Evolutionary conservation across 2,113 vertebrate species (phyloP).

Genomic region (Barnardius zonarius): DNA sequence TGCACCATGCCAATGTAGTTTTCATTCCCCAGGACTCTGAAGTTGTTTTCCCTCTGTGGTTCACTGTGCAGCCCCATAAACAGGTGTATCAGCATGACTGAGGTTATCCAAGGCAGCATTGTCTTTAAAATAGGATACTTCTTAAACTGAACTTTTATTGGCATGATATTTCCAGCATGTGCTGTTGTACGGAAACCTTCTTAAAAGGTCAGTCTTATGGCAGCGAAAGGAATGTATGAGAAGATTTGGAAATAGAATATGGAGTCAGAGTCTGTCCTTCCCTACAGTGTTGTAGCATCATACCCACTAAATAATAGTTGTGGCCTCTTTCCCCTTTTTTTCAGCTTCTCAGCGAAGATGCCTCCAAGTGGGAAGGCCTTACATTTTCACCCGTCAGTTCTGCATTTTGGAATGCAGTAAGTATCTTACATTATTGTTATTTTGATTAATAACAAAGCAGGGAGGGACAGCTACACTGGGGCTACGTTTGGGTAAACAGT

Average conservation of each 20-base stretch:
- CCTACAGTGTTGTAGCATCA: background rate
- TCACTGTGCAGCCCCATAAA: background rate
- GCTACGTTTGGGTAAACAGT: background rate
- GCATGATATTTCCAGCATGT: background rate
- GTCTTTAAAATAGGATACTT: background rate
- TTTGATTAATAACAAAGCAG: background rate
- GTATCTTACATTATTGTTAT: slow-evolving; percentile 60
- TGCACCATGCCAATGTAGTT: accelerated
- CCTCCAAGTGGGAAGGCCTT: slow-evolving; percentile 81
- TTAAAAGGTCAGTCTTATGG: background rate
- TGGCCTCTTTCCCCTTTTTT: slow-evolving; percentile 5
- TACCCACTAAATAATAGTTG: background rate
- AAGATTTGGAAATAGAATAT: background rate
- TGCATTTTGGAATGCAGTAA: slow-evolving; percentile 96
- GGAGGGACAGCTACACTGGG: background rate
- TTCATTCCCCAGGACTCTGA: background rate
- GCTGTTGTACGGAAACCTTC: background rate
- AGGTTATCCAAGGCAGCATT: background rate
- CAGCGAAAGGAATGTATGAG: background rate
- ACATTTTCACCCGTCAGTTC: slow-evolving; percentile 87
- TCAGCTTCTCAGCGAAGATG: slow-evolving; percentile 85
- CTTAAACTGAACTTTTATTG: background rate
- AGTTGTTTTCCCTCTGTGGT: background rate
- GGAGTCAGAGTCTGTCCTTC: background rate
- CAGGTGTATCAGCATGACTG: background rate